Base-by-base conservation (phyloP, 2,888 invertebrate genomes). In the Clostera curtula region DNA sequence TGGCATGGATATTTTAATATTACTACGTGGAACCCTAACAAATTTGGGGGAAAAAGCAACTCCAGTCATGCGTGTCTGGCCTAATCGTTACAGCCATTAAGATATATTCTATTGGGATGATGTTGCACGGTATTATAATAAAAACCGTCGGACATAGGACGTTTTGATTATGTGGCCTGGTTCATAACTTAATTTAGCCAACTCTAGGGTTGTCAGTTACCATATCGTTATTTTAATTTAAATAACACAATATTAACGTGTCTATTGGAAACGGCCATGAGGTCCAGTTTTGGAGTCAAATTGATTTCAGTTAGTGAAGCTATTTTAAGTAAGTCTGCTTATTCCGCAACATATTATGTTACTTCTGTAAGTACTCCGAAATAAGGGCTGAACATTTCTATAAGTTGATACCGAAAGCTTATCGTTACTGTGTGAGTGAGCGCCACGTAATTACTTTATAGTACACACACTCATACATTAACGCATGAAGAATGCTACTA, bases 141-240 rank as follows among this genome's bases (percentile, higher is more conserved):
- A 53, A 64, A 65, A 60, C 46, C 49, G 50, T 54, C 49, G 56
- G 45, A 29, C 35, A 37, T 34, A 54, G 50, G 58, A 67, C 55
- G 48, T 51, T 63, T 62, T 61, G 60, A 66, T 66, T 65, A 67
- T 53, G 62, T 63, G 62, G 61, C 56, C 62, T 68, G 60, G 71
- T 74, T 79, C 73, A 79, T 73, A 69, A 69, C 77, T 79, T 74
- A 76, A 79, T 79, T 75, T 73, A 71, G 64, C 62, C 58, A 56
- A 52, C 25, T 26, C 25, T 27, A 49, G 51, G 49, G 49, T 20
- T 50, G 40, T 27, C 57, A 43, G 40, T 40, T 38, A 3, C 3
- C 9, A 19, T 11, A 10, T 19, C 11, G 6, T 19, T 19, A 10
- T 6, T 2, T 19, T 2, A 5, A n/a, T 2, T 6, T 3, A n/a